These are phyloP conservation scores for Netelia fuscicornis DNA, from an alignment of 2,888 invertebrate species.

Conservation along the genomic window DNA sequence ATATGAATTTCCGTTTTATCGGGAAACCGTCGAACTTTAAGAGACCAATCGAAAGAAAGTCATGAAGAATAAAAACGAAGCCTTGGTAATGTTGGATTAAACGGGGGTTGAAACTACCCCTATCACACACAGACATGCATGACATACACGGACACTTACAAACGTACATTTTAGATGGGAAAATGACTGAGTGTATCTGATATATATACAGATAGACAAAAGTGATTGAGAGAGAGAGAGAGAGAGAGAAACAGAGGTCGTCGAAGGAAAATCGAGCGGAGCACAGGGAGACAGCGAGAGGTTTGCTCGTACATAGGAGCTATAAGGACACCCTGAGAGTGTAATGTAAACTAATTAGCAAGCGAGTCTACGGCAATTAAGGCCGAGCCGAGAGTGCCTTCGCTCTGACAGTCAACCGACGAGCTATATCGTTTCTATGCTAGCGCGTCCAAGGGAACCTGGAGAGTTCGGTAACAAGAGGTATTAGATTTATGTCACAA, in stretches of 20 bases:
- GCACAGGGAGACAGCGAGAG: slow-evolving; percentile 60
- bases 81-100: no score
- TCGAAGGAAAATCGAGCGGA: slow-evolving; percentile 37
- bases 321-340: slow-evolving; percentile 79
- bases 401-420: slow-evolving; percentile 80
- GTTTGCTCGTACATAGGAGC: slow-evolving; percentile 62
- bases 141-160: no score
- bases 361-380: slow-evolving; percentile 83
- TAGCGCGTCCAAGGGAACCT: slow-evolving; percentile 47
- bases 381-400: slow-evolving; percentile 81
- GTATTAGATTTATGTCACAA: slow-evolving; percentile 65
- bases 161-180: no score
- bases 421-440: slow-evolving; percentile 70
- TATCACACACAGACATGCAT: no score
- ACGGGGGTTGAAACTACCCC: no score
- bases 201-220: background rate
- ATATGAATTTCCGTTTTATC: no score
- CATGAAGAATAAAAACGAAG: no score
- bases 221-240: background rate
- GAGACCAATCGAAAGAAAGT: no score
- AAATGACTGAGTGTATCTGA: background rate
- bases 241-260: slow-evolving; percentile 9
- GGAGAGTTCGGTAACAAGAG: slow-evolving; percentile 66
- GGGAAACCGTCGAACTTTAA: no score
- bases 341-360: slow-evolving; percentile 85